A percentile compares a stretch with the other conserved stretches of the same genome.
These are phyloP conservation scores for Blera fallax DNA, from an alignment of 2,888 invertebrate species.

Conservation along the genomic window DNA sequence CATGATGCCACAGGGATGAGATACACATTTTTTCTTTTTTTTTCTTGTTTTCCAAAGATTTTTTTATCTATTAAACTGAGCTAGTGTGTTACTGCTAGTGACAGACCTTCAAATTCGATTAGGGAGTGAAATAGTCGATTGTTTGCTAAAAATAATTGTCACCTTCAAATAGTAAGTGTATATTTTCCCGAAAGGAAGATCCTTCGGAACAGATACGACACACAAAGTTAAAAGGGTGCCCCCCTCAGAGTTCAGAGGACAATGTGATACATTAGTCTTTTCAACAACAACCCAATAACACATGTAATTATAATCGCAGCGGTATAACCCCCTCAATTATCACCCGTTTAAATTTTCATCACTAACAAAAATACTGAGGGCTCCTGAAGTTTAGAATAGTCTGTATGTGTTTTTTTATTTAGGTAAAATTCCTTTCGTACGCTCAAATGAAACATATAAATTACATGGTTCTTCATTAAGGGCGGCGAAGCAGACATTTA, in stretches of 20 bases:
- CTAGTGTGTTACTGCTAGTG: too few relatives aligned
- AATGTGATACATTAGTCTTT: slow-evolving; percentile 47
- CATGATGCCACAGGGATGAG: not conserved
- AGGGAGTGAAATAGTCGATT: too few relatives aligned
- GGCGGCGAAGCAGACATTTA: slow-evolving; percentile 45
- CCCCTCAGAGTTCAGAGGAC: slow-evolving; percentile 9
- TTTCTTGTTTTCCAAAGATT: too few relatives aligned
- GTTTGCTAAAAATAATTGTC: too few relatives aligned
- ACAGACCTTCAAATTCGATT: not conserved
- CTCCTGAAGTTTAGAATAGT: not conserved
- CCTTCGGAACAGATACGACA: not conserved
- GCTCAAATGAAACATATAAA: slow-evolving; percentile 54
- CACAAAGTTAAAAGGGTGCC: slow-evolving; percentile 2
- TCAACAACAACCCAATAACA: slow-evolving; percentile 65
- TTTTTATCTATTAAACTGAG: not conserved
- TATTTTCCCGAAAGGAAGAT: not conserved
- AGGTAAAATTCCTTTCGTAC: slow-evolving; percentile 1
- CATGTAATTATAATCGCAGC: slow-evolving; percentile 57
- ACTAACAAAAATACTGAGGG: slow-evolving; percentile 45
- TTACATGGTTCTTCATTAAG: slow-evolving; percentile 43
- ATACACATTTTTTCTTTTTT: not conserved
- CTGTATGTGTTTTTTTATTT: slow-evolving; percentile 18
- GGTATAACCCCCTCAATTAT: slow-evolving; percentile 64
- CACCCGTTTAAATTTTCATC: slow-evolving; percentile 69
- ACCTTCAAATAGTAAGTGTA: too few relatives aligned